Conservation (phyloP, 2,888 invertebrate species). For the Desoria tigrina region DNA sequence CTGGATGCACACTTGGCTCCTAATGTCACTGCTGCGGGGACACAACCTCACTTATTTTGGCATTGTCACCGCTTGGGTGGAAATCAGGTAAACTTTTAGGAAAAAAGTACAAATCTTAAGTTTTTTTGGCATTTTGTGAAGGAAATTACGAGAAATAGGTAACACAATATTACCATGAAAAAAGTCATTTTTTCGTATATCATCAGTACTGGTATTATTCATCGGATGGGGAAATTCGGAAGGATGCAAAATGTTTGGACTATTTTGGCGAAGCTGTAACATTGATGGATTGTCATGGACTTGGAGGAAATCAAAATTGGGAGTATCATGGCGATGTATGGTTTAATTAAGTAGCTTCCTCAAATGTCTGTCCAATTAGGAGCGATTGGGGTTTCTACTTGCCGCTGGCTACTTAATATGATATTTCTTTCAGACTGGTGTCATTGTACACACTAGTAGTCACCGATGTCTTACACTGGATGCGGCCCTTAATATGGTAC, state of each 20-base stretch:
- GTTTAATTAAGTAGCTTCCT: neutral
- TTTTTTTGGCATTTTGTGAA: too few species aligned
- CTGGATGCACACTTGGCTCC: slow-evolving; percentile 15
- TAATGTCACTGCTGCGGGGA: neutral
- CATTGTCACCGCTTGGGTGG: slow-evolving; percentile 27
- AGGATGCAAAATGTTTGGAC: slow-evolving; percentile 26
- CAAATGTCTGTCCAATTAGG: neutral
- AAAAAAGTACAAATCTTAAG: too few species aligned
- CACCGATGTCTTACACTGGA: slow-evolving; percentile 20
- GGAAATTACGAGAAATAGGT: too few species aligned
- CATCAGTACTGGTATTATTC: slow-evolving; percentile 28
- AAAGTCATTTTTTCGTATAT: neutral
- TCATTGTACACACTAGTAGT: slow-evolving; percentile 11
- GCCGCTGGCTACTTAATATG: too few species aligned
- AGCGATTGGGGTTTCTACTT: neutral
- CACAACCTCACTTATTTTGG: slow-evolving; percentile 5
- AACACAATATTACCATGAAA: too few species aligned
- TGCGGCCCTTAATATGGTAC: slow-evolving; percentile 1
- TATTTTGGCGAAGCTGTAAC: slow-evolving; percentile 7
- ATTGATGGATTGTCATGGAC: slow-evolving; percentile 22
- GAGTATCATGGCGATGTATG: slow-evolving; percentile 22
- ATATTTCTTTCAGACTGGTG: slow-evolving; percentile 20
- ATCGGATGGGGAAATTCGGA: slow-evolving; percentile 21
- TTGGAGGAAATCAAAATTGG: slow-evolving; percentile 31
- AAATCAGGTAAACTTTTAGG: slow-evolving; percentile 25